These are phyloP conservation scores for Tromatobia lineatoria DNA, from an alignment of 2,888 invertebrate species.

Conservation along the genomic window DNA sequence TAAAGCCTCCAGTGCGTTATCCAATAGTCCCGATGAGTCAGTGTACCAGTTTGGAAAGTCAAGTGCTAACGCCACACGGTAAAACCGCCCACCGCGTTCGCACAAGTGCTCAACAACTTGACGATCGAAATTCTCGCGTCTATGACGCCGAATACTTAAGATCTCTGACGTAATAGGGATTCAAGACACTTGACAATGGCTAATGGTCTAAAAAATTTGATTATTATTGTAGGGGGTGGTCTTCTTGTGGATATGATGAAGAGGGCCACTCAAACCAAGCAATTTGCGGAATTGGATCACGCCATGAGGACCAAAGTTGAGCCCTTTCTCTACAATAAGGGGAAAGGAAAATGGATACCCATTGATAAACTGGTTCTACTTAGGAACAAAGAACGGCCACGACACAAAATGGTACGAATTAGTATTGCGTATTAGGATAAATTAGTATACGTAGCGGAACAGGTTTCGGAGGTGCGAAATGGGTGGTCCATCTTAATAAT, in stretches of 20 bases:
- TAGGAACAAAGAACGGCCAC: conserved; percentile 94
- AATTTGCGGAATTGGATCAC: conserved; percentile 96
- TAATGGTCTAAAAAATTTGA: conserved; percentile 21
- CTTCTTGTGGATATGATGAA: conserved; percentile 97
- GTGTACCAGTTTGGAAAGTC: conserved; percentile 68
- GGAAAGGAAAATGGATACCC: conserved; percentile 96
- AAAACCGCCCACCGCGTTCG: conserved; percentile 31
- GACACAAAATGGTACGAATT: conserved; percentile 90
- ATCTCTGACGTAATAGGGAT: conserved; percentile 57
- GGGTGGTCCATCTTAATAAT: no score
- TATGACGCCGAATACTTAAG: conserved; percentile 65
- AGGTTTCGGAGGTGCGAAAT: no score
- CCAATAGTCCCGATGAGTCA: conserved; percentile 72
- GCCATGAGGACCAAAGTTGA: conserved; percentile 96
- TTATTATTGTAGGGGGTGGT: conserved; percentile 92
- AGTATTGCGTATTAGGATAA: background rate
- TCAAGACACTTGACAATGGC: conserved; percentile 28
- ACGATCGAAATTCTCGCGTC: conserved; percentile 71
- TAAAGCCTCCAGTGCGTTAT: conserved; percentile 37
- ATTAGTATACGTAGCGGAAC: no score
- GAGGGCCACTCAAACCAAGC: conserved; percentile 95
- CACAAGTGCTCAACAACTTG: conserved; percentile 66
- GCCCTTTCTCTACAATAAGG: conserved; percentile 97
- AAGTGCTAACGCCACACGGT: conserved; percentile 66
- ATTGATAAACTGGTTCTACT: conserved; percentile 95